A percentile compares a stretch with the other conserved stretches of the same genome.
Conservation (phyloP, 2,797 vertebrate species). For the Betta splendens region DNA sequence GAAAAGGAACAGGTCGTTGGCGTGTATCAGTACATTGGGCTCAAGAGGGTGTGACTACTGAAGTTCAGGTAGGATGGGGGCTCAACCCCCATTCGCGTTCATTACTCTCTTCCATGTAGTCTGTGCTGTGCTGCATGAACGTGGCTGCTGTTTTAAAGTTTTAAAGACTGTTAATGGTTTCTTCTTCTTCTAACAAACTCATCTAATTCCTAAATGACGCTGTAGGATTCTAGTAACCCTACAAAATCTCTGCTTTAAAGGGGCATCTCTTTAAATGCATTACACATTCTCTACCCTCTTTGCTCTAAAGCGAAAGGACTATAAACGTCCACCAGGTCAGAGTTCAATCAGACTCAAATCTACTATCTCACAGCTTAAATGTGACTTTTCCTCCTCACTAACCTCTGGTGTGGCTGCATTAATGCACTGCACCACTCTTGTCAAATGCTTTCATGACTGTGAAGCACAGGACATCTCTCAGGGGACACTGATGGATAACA, state of each 20-base stretch:
- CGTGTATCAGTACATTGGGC: too few species aligned
- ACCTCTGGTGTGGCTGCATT: slow-evolving; percentile 1
- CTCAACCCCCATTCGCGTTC: too few species aligned
- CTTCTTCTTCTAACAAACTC: neutral
- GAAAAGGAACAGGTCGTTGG: slow-evolving; percentile 22
- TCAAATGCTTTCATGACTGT: slow-evolving; percentile 33
- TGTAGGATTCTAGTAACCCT: slow-evolving; percentile 14
- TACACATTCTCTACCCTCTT: neutral
- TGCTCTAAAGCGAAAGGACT: slow-evolving; percentile 5
- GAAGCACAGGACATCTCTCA: slow-evolving; percentile 18
- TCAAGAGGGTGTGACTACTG: neutral
- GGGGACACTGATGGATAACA: slow-evolving; percentile 36
- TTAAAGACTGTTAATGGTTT: neutral
- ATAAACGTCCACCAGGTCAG: slow-evolving; percentile 17
- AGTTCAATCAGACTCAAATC: slow-evolving; percentile 16
- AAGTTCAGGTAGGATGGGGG: too few species aligned
- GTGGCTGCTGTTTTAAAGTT: neutral
- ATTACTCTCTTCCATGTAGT: too few species aligned
- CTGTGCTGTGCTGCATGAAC: too few species aligned
- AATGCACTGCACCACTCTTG: slow-evolving; percentile 24
- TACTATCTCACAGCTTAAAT: slow-evolving; percentile 15
- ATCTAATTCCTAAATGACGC: neutral
- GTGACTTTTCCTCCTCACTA: neutral
- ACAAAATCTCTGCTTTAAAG: slow-evolving; percentile 5
- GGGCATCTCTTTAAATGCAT: neutral